Conservation (phyloP, 2,888 invertebrate genomes). For the Cephonodes hylas region DNA sequence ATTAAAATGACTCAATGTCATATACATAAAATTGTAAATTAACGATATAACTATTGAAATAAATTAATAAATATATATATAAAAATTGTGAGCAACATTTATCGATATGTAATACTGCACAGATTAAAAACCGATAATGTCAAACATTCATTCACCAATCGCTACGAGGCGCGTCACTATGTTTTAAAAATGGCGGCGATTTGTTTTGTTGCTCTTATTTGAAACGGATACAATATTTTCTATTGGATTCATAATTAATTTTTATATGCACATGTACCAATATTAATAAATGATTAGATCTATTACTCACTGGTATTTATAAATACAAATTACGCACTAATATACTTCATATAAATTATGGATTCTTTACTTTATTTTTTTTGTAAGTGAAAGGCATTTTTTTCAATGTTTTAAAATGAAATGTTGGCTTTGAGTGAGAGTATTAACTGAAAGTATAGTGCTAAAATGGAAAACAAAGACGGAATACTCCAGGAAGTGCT, state of each 20-base stretch:
- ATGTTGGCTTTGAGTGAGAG: neutral
- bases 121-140: neutral
- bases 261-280: neutral
- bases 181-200: slow-evolving; percentile 23
- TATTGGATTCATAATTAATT: neutral
- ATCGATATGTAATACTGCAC: neutral
- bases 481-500: slow-evolving; percentile 42
- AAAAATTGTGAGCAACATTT: neutral
- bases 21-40: no score
- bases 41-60: no score
- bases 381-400: neutral
- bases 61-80: neutral
- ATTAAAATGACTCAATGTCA: no score
- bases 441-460: neutral
- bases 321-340: neutral
- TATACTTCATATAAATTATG: neutral
- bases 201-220: slow-evolving; percentile 16
- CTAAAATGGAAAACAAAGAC: slow-evolving; percentile 44
- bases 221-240: neutral
- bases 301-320: neutral
- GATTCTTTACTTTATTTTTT: neutral
- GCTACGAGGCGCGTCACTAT: neutral
- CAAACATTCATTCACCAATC: neutral
- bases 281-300: neutral
- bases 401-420: neutral